Base-by-base conservation (phyloP, 2,797 vertebrate genomes). In the Coluber constrictor region DNA sequence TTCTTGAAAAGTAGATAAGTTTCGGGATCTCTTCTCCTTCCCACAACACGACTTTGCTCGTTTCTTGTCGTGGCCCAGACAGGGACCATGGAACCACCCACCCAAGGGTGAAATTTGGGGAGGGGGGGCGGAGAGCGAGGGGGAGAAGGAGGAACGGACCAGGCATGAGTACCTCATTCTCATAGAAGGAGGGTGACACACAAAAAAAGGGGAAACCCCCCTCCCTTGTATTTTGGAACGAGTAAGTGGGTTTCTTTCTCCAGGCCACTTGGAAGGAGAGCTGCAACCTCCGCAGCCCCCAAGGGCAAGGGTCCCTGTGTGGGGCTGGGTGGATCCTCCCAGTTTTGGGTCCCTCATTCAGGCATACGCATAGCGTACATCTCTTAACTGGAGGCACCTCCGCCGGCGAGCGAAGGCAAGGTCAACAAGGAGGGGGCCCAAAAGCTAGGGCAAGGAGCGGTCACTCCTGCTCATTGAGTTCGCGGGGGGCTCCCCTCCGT, bases 401-500 rank as follows among this genome's bases (percentile, higher is more conserved):
- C 97, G 93, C 92, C 97, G 89, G 57, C 56, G 91, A 96, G 98
- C 97, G 59, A 97, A 91, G 90, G 3, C 97, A 97, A 3, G 97
- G 96, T 57, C 54, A 5, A 86, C 55, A 15, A 70, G 87, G 66
- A 16, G 18, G 57, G 87, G 60, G 23, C 43, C 23, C 3, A 9
- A 29, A 97, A 37, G 0, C 98, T 97, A 32, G 20, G 54, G 98
- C 93, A 94, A 97, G 95, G 93, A 59, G 95, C 95, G 90, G 79
- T 96, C 97, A 97, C 94, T 92, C 96, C 93, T 97, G 97, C 2
- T 98, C 98, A 2, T 97, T 97, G 97, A 98, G 95, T 97, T 63
- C 97, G 0, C 97, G 96, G 92, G 96, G 92, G 12, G 92, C 95
- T 4, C 91, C 87, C 95, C 96, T 13, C 57, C 29, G 1, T 60